Evolutionary conservation across 2,113 vertebrate species (phyloP).

Genomic region (Scomber colias): DNA sequence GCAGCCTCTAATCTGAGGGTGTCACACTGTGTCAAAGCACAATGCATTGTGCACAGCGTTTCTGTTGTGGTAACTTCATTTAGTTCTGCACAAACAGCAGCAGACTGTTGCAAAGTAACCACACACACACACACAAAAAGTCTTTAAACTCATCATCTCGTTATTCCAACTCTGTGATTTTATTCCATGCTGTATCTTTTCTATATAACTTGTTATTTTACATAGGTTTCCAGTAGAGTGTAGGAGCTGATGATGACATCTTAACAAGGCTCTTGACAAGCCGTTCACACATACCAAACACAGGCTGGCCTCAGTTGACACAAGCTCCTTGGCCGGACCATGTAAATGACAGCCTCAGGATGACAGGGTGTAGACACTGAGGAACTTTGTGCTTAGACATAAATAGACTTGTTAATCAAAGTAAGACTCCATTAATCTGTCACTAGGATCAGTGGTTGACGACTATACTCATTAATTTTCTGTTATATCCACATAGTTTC

Average conservation of each 20-base stretch:
- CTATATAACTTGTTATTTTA: not conserved
- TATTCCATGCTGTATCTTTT: not conserved
- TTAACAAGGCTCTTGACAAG: too few species aligned
- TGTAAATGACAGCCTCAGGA: not conserved
- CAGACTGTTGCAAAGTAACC: not conserved
- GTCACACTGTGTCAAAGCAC: not conserved
- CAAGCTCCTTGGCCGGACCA: not conserved
- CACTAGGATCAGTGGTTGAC: too few species aligned
- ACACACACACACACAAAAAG: not conserved
- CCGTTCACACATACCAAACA: too few species aligned
- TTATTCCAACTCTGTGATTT: not conserved
- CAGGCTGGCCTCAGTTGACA: not conserved
- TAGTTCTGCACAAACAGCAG: not conserved
- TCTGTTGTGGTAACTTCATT: conserved; percentile 6
- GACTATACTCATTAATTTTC: too few species aligned
- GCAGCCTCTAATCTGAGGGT: not conserved
- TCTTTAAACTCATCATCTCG: not conserved
- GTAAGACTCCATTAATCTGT: too few species aligned
- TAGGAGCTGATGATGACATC: not conserved
- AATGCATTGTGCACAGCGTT: not conserved
- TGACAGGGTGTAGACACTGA: too few species aligned
- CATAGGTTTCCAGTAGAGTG: not conserved
- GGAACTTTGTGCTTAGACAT: not conserved
- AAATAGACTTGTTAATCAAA: too few species aligned
- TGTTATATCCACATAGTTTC: too few species aligned